phyloP scores from a whole-genome alignment of 1,140 invertebrate genomes.

The Triops longicaudatus region DNA sequence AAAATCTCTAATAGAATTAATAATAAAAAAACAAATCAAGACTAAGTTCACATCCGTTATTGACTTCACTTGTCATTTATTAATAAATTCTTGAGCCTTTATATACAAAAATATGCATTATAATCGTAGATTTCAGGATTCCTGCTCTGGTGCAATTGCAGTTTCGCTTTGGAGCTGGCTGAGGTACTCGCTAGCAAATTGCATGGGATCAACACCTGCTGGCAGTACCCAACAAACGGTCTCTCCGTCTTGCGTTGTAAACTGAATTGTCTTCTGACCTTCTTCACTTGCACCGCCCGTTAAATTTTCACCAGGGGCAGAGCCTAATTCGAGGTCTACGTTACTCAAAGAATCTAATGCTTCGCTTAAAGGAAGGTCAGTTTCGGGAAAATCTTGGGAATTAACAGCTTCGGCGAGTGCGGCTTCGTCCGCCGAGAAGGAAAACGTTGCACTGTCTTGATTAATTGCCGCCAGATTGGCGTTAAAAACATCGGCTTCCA shows the following conservation, averaged over 20 bases:
- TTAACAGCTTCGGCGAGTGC: background rate
- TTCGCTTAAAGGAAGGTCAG: background rate
- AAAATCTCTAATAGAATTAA: too few relatives aligned
- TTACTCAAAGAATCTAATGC: slow-evolving; percentile 21
- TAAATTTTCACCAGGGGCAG: slow-evolving; percentile 21
- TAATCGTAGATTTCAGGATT: background rate
- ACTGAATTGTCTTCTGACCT: slow-evolving; percentile 41
- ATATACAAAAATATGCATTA: too few relatives aligned
- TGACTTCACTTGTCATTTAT: too few relatives aligned
- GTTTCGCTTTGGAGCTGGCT: background rate
- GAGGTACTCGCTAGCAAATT: slow-evolving; percentile 40
- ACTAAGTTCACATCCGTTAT: too few relatives aligned
- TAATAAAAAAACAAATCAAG: too few relatives aligned
- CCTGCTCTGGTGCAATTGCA: background rate
- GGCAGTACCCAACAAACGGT: slow-evolving; percentile 43
- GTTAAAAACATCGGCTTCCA: background rate
- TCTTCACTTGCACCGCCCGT: slow-evolving; percentile 30
- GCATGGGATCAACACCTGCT: slow-evolving; percentile 41
- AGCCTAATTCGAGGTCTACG: slow-evolving; percentile 8
- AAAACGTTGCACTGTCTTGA: background rate
- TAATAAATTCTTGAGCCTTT: too few relatives aligned
- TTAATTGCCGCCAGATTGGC: background rate
- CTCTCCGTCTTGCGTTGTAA: slow-evolving; percentile 44
- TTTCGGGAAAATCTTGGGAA: background rate
- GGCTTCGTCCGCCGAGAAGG: background rate